These are phyloP conservation scores for Lepidocyrtinus sp. DNA, from an alignment of 2,888 invertebrate species.

Conservation along the genomic window DNA sequence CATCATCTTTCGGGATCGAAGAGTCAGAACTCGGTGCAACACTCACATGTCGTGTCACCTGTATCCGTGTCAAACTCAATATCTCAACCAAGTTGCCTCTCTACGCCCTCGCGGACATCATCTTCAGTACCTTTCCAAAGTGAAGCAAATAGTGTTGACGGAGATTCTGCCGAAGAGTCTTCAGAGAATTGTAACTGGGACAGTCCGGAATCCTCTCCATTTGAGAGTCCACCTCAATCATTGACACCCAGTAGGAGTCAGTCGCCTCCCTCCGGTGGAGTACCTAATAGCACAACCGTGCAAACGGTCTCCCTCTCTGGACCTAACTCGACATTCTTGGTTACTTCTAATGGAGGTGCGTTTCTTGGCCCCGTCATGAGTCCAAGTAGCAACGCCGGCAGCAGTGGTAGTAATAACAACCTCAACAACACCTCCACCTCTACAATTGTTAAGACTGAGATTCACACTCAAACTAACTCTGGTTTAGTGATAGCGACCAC, in stretches of 20 bases:
- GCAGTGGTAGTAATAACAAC: too few species aligned
- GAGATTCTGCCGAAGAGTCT: conserved; percentile 64
- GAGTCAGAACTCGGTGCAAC: conserved; percentile 20
- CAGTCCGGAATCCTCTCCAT: conserved; percentile 79
- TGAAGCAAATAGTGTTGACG: conserved; percentile 65
- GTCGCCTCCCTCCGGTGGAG: conserved; percentile 75
- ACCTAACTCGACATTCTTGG: conserved; percentile 49
- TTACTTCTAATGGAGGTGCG: conserved; percentile 45
- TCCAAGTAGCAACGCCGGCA: conserved; percentile 4
- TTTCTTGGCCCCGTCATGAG: conserved; percentile 29
- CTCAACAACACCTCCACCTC: too few species aligned
- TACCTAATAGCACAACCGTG: conserved; percentile 52
- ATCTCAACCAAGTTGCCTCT: conserved; percentile 60
- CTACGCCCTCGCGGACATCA: conserved; percentile 55
- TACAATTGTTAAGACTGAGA: conserved; percentile 58
- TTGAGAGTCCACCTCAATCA: conserved; percentile 77
- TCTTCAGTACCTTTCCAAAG: conserved; percentile 63
- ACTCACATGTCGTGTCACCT: conserved; percentile 28
- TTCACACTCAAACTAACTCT: conserved; percentile 58
- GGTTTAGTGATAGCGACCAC: conserved; percentile 57
- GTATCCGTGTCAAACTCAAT: conserved; percentile 48
- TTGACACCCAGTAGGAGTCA: conserved; percentile 78
- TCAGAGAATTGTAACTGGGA: conserved; percentile 72
- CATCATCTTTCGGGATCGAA: conserved; percentile 27
- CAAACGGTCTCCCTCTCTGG: conserved; percentile 45